Base-by-base conservation (phyloP, 2,797 vertebrate genomes). In the Lepus oiostolus region DNA sequence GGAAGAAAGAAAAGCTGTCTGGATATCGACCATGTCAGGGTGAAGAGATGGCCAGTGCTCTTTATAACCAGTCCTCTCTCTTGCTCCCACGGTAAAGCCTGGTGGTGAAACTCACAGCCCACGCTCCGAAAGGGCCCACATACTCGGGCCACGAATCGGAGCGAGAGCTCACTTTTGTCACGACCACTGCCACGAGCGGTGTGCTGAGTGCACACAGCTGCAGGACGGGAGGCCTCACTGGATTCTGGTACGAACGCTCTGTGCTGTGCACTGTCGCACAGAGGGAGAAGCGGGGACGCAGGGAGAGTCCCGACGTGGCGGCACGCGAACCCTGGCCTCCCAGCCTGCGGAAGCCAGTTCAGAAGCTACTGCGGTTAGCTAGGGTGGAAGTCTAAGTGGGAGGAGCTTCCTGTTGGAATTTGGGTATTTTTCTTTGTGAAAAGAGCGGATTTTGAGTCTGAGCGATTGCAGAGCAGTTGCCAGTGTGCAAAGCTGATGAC, bases 171-270 rank as follows among this genome's bases (percentile, higher is more conserved):
- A 9, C 38, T 85, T 79, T 80, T 70, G 50, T 65, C 58, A 22
- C 0, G 28, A 32, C n/a, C 1, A 16, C 70, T 30, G 5, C 30
- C 21, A 65, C 52, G 65, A 8, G 8, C 17, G 58, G 50, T 19
- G 12, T 71, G 58, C 67, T 85, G 71, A 38, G 1, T 38, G 0
- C 21, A 17, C 19, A 30, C 50, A 12, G 4, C 7, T 11, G n/a
- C 6, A 0, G 28, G 21, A 10, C 30, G 0, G 4, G 28, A 54
- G 7, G 6, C 24, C 28, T 74, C 52, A 1, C 0, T 47, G 68
- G 47, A 47, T 76, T 35, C 7, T 7, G 1, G 77, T 32, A 67
- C 21, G 76, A 72, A 77, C 54, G 71, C 63, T 1, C 2, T 2
- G 12, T 6, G 14, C 62, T 30, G 5, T 13, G 28, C 11, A 6